Evolutionary conservation across 2,797 vertebrate genomes (phyloP).

Genomic region (Sternotherus odoratus): DNA sequence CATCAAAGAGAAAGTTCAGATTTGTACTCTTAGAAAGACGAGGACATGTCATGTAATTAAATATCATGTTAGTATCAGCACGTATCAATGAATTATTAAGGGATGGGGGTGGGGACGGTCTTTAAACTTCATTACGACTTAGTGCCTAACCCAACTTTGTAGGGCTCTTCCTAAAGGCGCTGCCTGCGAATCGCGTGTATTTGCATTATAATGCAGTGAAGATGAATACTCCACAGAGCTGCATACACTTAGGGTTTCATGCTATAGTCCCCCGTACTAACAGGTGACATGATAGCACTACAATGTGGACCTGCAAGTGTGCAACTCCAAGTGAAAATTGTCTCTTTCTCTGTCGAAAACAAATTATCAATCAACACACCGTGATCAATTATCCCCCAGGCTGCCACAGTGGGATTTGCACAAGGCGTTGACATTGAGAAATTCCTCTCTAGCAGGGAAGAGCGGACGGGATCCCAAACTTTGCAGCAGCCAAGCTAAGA

Average conservation of each 20-base stretch:
- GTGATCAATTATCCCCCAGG: conserved; percentile 80
- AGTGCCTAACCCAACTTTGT: conserved; percentile 74
- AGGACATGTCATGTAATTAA: conserved; percentile 62
- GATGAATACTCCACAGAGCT: conserved; percentile 74
- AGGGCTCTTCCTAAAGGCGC: conserved; percentile 73
- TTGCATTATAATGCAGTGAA: conserved; percentile 83
- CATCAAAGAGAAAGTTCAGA: conserved; percentile 59
- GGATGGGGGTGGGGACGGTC: conserved; percentile 6
- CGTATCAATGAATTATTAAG: conserved; percentile 54
- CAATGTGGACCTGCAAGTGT: conserved; percentile 77
- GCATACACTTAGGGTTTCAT: conserved; percentile 69
- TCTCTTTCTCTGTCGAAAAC: conserved; percentile 79
- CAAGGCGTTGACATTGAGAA: conserved; percentile 75
- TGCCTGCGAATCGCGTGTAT: conserved; percentile 72
- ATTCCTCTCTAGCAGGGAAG: conserved; percentile 73
- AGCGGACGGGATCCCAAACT: conserved; percentile 80
- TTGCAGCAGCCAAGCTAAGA: conserved; percentile 66
- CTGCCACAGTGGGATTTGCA: conserved; percentile 73
- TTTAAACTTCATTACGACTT: conserved; percentile 78
- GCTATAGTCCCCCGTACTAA: conserved; percentile 78
- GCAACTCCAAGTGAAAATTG: conserved; percentile 79
- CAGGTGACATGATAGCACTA: conserved; percentile 82
- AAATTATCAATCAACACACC: conserved; percentile 81
- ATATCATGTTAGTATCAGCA: conserved; percentile 45
- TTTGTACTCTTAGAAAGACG: conserved; percentile 44